Conservation (phyloP, 2,888 invertebrate genomes). For the Julus scanicus region DNA sequence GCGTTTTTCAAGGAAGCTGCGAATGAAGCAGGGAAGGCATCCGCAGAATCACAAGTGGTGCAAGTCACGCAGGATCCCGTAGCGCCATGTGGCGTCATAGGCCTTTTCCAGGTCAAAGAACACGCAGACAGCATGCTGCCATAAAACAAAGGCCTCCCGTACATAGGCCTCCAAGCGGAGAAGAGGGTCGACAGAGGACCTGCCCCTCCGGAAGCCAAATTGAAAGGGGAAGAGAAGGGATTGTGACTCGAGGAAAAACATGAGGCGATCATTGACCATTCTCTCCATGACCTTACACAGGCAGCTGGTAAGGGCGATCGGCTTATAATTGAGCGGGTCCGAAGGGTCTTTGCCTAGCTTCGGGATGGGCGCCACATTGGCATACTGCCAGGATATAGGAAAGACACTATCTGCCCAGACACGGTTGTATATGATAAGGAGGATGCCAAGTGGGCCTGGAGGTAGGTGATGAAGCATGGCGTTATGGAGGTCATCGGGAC, state of each 20-base stretch:
- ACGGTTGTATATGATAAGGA: background rate
- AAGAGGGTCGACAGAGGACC: constrained; percentile 34
- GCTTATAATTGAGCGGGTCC: background rate
- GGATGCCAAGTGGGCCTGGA: too few relatives aligned
- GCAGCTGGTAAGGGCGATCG: constrained; percentile 25
- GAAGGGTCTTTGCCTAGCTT: constrained; percentile 41
- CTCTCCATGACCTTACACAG: constrained; percentile 51
- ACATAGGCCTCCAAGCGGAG: background rate
- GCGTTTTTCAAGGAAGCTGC: background rate
- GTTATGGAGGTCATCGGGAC: background rate
- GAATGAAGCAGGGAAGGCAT: too few relatives aligned
- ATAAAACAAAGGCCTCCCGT: background rate
- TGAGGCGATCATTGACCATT: constrained; percentile 8
- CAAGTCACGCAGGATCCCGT: too few relatives aligned
- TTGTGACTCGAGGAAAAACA: background rate
- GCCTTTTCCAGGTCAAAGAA: too few relatives aligned
- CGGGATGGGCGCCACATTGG: background rate
- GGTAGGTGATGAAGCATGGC: background rate
- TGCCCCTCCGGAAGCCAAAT: constrained; percentile 20
- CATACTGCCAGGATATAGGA: constrained; percentile 9
- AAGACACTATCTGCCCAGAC: background rate
- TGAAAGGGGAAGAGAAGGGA: background rate
- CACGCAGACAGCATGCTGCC: background rate
- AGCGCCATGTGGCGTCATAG: too few relatives aligned
- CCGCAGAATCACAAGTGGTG: too few relatives aligned